phyloP scores from a whole-genome alignment of 1,140 invertebrate genomes.

The Acromyrmex heyeri region DNA sequence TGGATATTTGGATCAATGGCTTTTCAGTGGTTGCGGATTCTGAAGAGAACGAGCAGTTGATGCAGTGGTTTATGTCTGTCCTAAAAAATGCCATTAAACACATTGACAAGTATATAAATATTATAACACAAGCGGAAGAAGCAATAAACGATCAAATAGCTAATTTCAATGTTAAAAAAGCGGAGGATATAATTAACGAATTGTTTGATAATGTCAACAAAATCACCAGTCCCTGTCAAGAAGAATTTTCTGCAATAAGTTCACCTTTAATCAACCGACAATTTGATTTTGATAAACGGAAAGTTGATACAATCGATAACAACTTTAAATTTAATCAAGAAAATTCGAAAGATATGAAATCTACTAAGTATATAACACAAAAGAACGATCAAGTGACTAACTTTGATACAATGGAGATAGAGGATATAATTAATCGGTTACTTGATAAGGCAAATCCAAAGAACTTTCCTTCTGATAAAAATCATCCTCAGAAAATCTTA shows the following conservation, averaged over 20 bases:
- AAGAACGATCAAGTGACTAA: slow-evolving; percentile 60
- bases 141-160: slow-evolving; percentile 60
- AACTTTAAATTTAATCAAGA: not conserved
- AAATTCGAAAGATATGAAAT: slow-evolving; percentile 65
- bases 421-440: not conserved
- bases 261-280: slow-evolving; percentile 6
- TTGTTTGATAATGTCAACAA: slow-evolving; percentile 22
- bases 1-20: slow-evolving; percentile 90
- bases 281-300: slow-evolving; percentile 4
- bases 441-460: not conserved
- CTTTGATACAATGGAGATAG: not conserved
- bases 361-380: slow-evolving; percentile 74
- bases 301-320: not conserved
- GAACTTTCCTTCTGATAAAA: not conserved
- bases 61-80: slow-evolving; percentile 80
- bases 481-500: not conserved
- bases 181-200: slow-evolving; percentile 76
- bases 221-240: not conserved
- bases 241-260: not conserved
- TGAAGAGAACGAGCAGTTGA: slow-evolving; percentile 77
- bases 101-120: slow-evolving; percentile 77
- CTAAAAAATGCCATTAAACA: slow-evolving; percentile 75
- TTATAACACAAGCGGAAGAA: slow-evolving; percentile 75
- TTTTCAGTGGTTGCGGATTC: slow-evolving; percentile 78
- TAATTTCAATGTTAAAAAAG: slow-evolving; percentile 47